Evolutionary conservation across 2,888 invertebrate genomes (phyloP).

Genomic region (Caprella mutica): DNA sequence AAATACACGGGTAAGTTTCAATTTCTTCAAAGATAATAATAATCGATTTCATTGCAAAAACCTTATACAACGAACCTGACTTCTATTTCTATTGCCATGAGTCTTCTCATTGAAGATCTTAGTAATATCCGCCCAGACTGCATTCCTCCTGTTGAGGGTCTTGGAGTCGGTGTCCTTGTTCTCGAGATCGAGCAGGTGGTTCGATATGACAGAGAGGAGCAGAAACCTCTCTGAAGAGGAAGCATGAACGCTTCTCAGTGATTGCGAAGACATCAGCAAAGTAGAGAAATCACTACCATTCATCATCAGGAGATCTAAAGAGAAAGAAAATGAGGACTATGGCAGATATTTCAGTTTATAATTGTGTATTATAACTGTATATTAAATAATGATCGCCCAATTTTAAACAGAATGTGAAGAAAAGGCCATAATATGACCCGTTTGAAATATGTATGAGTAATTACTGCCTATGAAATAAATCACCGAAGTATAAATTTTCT

Average conservation of each 20-base stretch:
- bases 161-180: constrained; percentile 25
- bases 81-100: constrained; percentile 13
- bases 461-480: too few species aligned
- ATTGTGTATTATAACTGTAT: too few species aligned
- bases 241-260: constrained; percentile 28
- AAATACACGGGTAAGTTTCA: background rate
- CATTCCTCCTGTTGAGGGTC: constrained; percentile 20
- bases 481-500: too few species aligned
- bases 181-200: constrained; percentile 20
- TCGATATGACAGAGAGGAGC: constrained; percentile 21
- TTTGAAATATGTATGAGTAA: too few species aligned
- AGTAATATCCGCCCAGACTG: constrained; percentile 26
- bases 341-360: too few species aligned
- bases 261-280: too few species aligned
- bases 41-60: background rate
- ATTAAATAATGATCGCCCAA: too few species aligned
- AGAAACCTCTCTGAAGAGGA: constrained; percentile 22
- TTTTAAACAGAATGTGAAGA: too few species aligned
- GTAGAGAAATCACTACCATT: too few species aligned
- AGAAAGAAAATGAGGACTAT: too few species aligned
- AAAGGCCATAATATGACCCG: too few species aligned
- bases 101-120: constrained; percentile 20
- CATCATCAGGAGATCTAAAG: too few species aligned
- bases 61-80: constrained; percentile 10
- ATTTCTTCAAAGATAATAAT: background rate